Percentiles rank a stretch among this genome's conserved stretches.
phyloP scores from a whole-genome alignment of 35 echinoderm and acorn worm species.

The Apostichopus californicus region DNA sequence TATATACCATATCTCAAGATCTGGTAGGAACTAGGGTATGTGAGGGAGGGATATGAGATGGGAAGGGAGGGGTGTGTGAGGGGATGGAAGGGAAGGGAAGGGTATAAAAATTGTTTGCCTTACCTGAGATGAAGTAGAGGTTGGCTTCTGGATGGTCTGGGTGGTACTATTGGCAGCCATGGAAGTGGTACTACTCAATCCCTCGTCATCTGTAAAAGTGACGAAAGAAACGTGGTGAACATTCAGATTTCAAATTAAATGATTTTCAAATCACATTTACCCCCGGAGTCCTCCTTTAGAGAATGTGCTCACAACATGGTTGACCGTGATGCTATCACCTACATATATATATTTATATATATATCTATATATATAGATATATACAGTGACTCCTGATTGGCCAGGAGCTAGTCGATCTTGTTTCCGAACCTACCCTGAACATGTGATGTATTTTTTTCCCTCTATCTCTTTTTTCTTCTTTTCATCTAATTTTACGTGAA shows the following conservation, averaged over 20 bases:
- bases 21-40: too few species aligned
- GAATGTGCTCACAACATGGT: not conserved
- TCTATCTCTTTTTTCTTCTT: too few species aligned
- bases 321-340: not conserved
- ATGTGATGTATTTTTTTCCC: too few species aligned
- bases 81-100: not conserved
- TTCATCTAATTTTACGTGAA: not conserved
- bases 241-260: not conserved
- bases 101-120: not conserved
- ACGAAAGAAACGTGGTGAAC: not conserved
- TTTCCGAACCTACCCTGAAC: too few species aligned
- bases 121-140: slow-evolving; percentile 57
- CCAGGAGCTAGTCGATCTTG: not conserved
- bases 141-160: slow-evolving; percentile 60
- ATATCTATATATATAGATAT: too few species aligned
- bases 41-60: too few species aligned
- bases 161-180: slow-evolving; percentile 62
- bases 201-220: slow-evolving; percentile 52
- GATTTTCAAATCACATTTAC: not conserved
- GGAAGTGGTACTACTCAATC: slow-evolving; percentile 49
- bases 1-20: too few species aligned
- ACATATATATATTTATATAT: not conserved
- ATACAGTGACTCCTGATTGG: not conserved
- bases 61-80: too few species aligned
- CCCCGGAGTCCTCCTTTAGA: not conserved